These are phyloP conservation scores for Eremophila alpestris DNA, from an alignment of 2,797 vertebrate genomes.

Conservation along the genomic window DNA sequence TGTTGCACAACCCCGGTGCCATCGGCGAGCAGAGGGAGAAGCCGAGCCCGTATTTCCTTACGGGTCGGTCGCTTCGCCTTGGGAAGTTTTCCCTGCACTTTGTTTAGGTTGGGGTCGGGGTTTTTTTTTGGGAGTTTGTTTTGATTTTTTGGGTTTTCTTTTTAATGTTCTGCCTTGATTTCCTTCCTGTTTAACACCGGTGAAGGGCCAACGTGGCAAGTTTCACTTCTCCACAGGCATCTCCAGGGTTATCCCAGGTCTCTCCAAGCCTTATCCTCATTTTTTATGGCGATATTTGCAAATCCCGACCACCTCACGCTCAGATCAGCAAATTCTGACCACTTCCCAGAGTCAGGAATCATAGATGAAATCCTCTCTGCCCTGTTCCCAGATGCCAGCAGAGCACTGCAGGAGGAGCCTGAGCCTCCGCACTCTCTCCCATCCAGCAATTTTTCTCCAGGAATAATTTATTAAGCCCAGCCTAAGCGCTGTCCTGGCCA, in stretches of 20 bases:
- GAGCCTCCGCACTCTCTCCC: background rate
- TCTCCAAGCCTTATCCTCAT: background rate
- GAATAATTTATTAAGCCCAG: background rate
- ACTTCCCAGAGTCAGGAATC: background rate
- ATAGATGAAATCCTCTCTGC: background rate
- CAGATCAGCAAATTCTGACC: background rate
- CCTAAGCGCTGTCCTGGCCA: background rate
- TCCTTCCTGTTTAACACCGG: background rate
- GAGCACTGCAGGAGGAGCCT: background rate
- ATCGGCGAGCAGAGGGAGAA: background rate
- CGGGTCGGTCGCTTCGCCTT: background rate
- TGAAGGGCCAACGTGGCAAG: background rate
- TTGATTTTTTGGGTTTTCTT: background rate
- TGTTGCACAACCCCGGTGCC: slow-evolving; percentile 35
- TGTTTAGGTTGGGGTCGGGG: background rate
- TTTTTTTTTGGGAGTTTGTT: too few species aligned
- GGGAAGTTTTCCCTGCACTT: background rate
- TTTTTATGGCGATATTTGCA: background rate
- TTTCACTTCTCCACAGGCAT: background rate
- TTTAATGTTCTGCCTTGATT: background rate
- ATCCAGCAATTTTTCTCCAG: background rate
- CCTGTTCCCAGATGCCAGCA: background rate
- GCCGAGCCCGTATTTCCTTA: background rate
- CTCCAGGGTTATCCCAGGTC: background rate
- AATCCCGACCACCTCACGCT: background rate